Conservation (phyloP, 2,888 invertebrate species). For the Trachelus iudaicus region DNA sequence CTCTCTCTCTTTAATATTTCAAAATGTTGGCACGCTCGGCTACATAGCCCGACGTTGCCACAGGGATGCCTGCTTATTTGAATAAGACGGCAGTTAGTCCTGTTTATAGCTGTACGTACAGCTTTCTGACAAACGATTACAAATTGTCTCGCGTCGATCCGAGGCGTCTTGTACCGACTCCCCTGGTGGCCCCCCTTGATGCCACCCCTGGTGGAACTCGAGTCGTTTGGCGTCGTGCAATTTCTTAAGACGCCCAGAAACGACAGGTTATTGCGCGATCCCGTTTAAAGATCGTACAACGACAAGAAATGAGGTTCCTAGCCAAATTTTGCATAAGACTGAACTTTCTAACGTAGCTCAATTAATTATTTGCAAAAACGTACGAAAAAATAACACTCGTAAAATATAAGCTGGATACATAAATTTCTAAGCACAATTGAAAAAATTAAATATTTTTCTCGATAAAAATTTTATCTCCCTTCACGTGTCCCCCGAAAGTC, state of each 20-base stretch:
- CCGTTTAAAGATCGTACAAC: not conserved
- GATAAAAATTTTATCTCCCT: no score
- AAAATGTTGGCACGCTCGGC: conserved; percentile 32
- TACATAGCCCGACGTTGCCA: not conserved
- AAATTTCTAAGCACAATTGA: not conserved
- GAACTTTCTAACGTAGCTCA: no score
- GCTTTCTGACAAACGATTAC: conserved; percentile 62
- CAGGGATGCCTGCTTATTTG: conserved; percentile 50
- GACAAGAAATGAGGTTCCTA: rapidly evolving
- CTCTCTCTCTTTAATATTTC: conserved; percentile 35
- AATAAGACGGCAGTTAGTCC: conserved; percentile 63
- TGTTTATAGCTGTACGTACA: conserved; percentile 57
- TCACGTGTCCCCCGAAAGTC: no score
- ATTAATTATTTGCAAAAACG: not conserved
- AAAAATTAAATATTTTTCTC: no score
- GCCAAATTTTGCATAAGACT: not conserved
- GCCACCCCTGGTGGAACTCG: not conserved
- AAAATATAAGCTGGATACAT: no score
- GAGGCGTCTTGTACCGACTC: not conserved
- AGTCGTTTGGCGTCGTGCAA: not conserved
- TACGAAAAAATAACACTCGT: rapidly evolving
- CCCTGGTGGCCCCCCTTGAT: no score
- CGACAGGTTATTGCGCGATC: not conserved
- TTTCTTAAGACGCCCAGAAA: not conserved
- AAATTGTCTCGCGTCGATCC: conserved; percentile 45